Evolutionary conservation across 2,888 invertebrate species (phyloP).

Genomic region (Ophraella communa): DNA sequence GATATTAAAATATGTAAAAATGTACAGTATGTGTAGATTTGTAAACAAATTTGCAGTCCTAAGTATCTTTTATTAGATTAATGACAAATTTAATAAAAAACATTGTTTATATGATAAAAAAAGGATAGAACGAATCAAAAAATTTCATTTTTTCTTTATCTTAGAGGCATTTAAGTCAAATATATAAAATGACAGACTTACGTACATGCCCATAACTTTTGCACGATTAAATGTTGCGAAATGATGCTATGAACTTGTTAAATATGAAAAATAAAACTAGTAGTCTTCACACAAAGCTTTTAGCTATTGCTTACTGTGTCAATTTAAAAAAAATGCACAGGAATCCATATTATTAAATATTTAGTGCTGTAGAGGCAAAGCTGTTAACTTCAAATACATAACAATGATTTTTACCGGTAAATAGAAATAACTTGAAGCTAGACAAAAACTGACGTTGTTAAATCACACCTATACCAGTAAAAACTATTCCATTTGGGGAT

Average conservation of each 20-base stretch:
- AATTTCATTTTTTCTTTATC: too few species aligned
- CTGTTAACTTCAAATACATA: conserved; percentile 30
- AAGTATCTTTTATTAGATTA: too few species aligned
- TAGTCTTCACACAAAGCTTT: conserved; percentile 1
- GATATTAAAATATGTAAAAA: too few species aligned
- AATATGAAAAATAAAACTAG: background rate
- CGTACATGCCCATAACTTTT: background rate
- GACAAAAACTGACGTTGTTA: background rate
- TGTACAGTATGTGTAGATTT: too few species aligned
- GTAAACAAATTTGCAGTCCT: background rate
- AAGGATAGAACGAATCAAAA: too few species aligned
- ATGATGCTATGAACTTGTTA: background rate
- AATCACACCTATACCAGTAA: background rate
- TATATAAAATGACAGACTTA: too few species aligned
- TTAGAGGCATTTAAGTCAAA: too few species aligned
- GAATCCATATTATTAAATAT: conserved; percentile 27
- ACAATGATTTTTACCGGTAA: background rate
- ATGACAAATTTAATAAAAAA: too few species aligned
- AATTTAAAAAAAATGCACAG: conserved; percentile 16
- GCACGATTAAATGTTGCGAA: background rate
- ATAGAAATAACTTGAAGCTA: background rate
- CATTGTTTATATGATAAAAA: too few species aligned
- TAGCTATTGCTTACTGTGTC: background rate
- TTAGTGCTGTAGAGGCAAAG: conserved; percentile 41
- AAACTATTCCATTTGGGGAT: background rate